These are phyloP conservation scores for Steromphala cineraria DNA, from an alignment of 2,888 invertebrate genomes.

Conservation along the genomic window DNA sequence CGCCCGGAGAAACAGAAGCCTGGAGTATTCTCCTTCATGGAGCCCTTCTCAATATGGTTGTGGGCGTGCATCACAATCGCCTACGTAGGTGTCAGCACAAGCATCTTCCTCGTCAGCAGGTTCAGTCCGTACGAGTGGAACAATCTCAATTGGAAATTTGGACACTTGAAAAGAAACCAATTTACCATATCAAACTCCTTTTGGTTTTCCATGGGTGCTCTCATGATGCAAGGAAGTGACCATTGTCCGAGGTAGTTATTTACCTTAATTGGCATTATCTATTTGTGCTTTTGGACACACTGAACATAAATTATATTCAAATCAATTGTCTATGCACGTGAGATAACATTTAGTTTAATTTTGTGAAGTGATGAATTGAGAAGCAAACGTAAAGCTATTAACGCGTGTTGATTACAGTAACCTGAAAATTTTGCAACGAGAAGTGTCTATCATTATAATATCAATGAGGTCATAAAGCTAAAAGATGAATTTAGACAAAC, in stretches of 20 bases:
- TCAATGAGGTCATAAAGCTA: no score
- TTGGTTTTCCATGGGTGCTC: conserved; percentile 97
- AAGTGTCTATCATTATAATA: no score
- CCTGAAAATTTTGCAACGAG: no score
- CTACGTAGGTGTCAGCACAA: conserved; percentile 96
- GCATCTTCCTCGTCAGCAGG: conserved; percentile 95
- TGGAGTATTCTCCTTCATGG: conserved; percentile 97
- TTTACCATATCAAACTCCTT: conserved; percentile 96
- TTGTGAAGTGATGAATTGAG: no score
- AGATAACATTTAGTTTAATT: no score
- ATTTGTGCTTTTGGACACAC: no score
- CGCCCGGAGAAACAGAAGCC: conserved; percentile 91
- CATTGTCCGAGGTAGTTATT: conserved; percentile 88
- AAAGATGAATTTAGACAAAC: no score
- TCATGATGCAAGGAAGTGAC: conserved; percentile 99
- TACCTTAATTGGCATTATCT: no score
- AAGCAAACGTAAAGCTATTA: no score
- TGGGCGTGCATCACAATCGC: conserved; percentile 93
- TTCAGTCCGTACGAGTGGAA: conserved; percentile 99
- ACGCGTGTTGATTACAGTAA: no score
- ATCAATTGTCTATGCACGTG: no score
- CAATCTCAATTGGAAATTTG: conserved; percentile 72
- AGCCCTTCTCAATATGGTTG: conserved; percentile 96
- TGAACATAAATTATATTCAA: no score
- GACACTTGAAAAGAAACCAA: conserved; percentile 62